Percentiles rank a stretch among this genome's conserved stretches.
Conservation (phyloP, 2,797 vertebrate genomes). For the Danio tinwini region DNA sequence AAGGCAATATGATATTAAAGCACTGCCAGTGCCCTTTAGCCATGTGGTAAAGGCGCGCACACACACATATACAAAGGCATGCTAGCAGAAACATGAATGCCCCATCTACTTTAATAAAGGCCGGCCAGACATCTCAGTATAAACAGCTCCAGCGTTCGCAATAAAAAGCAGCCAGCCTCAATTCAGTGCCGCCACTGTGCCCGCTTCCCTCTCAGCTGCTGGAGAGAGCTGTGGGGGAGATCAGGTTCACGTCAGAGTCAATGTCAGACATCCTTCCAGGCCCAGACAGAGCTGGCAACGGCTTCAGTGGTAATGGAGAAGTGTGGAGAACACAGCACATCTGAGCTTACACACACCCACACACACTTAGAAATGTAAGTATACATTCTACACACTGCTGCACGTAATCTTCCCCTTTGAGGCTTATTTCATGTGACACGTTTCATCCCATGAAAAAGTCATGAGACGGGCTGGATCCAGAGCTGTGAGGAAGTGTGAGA, state of each 20-base stretch:
- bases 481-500: slow-evolving; percentile 73
- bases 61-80: slow-evolving; percentile 17
- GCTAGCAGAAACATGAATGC: slow-evolving; percentile 37
- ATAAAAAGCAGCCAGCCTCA: slow-evolving; percentile 42
- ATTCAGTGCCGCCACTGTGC: slow-evolving; percentile 43
- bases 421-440: slow-evolving; percentile 68
- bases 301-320: slow-evolving; percentile 54
- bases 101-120: slow-evolving; percentile 55
- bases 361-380: not conserved
- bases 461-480: slow-evolving; percentile 71
- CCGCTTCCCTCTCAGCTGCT: slow-evolving; percentile 10
- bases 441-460: slow-evolving; percentile 75
- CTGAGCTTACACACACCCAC: slow-evolving; percentile 44
- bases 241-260: slow-evolving; percentile 71
- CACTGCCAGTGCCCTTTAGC: slow-evolving; percentile 52
- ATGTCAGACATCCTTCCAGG: slow-evolving; percentile 73
- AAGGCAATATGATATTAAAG: slow-evolving; percentile 54
- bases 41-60: slow-evolving; percentile 52
- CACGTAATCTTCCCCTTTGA: slow-evolving; percentile 66
- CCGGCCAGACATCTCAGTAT: slow-evolving; percentile 45
- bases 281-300: slow-evolving; percentile 69
- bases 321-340: slow-evolving; percentile 49
- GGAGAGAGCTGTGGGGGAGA: slow-evolving; percentile 58
- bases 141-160: slow-evolving; percentile 47
- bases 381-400: slow-evolving; percentile 38